A percentile compares a stretch with the other conserved stretches of the same genome.
These are phyloP conservation scores for Ennomos erosarius DNA, from an alignment of 2,888 invertebrate species.

Conservation along the genomic window DNA sequence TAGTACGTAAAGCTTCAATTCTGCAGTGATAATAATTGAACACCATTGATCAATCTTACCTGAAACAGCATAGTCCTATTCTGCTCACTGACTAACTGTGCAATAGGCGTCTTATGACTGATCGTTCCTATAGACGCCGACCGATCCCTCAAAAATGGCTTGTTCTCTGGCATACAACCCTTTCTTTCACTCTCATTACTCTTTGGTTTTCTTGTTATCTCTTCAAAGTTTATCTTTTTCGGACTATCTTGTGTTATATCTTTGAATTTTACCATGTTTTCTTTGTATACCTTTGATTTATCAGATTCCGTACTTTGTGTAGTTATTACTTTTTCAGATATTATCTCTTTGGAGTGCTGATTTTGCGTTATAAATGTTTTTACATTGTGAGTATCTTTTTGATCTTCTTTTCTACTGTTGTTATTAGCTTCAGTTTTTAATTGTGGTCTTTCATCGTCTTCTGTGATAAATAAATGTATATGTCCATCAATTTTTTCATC, in stretches of 20 bases:
- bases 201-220: slow-evolving; percentile 56
- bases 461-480: slow-evolving; percentile 33
- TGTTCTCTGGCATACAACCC: slow-evolving; percentile 66
- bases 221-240: slow-evolving; percentile 60
- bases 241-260: slow-evolving; percentile 31
- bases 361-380: slow-evolving; percentile 4
- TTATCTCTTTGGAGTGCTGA: slow-evolving; percentile 9
- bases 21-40: too few species aligned
- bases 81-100: slow-evolving; percentile 87
- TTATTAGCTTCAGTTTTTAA: neutral
- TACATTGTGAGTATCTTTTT: neutral
- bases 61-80: slow-evolving; percentile 97
- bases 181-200: slow-evolving; percentile 39
- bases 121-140: slow-evolving; percentile 87
- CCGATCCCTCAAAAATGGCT: slow-evolving; percentile 80
- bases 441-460: slow-evolving; percentile 14
- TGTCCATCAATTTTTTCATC: slow-evolving; percentile 18
- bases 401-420: neutral
- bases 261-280: slow-evolving; percentile 10
- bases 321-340: neutral
- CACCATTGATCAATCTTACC: slow-evolving; percentile 69
- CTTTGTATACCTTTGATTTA: slow-evolving; percentile 7
- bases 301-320: slow-evolving; percentile 1
- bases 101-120: slow-evolving; percentile 73
- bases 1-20: too few species aligned